Evolutionary conservation across 2,797 vertebrate species (phyloP).

Genomic region (Tinamus major): DNA sequence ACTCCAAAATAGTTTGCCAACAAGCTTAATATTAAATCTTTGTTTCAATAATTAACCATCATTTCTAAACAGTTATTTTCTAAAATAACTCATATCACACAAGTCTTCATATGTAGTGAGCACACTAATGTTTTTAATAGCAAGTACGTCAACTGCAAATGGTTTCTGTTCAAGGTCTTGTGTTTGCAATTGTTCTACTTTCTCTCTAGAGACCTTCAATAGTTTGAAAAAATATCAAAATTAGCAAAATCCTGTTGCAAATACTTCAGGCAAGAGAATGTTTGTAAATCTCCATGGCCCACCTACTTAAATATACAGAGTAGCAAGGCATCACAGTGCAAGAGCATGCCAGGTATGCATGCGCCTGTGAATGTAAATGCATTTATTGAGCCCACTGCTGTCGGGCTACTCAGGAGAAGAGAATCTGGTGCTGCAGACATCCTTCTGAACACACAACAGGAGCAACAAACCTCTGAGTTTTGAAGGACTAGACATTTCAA

Average conservation of each 20-base stretch:
- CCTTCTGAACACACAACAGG: not conserved
- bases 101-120: not conserved
- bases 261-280: not conserved
- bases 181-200: not conserved
- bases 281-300: not conserved
- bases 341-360: not conserved
- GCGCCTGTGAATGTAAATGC: not conserved
- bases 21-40: not conserved
- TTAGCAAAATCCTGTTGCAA: not conserved
- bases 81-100: not conserved
- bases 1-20: not conserved
- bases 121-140: not conserved
- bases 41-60: not conserved
- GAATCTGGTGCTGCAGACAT: fast-evolving
- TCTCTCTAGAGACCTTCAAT: not conserved
- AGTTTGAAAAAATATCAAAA: not conserved
- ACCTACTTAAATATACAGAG: not conserved
- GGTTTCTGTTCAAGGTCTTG: not conserved
- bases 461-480: not conserved
- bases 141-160: not conserved
- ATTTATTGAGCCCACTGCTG: not conserved
- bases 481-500: not conserved
- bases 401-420: not conserved
- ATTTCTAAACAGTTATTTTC: not conserved
- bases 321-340: fast-evolving